These are phyloP conservation scores for Caenorhabditis sp. DNA, from an alignment of 2,888 invertebrate species.

Conservation along the genomic window DNA sequence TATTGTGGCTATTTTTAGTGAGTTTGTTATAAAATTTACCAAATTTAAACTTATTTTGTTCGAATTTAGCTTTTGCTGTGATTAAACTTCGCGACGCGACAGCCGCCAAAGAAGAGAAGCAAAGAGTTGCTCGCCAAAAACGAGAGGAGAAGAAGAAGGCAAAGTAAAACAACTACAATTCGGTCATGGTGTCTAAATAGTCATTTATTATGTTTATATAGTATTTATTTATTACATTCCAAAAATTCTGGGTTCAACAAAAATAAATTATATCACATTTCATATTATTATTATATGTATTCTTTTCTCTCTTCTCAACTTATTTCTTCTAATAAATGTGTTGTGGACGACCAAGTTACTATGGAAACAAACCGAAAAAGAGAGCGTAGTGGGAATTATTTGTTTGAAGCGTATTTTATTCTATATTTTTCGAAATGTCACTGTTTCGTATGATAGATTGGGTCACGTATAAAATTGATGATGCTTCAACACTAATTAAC, in stretches of 20 bases:
- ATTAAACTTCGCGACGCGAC: conserved; percentile 27
- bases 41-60: too few species aligned
- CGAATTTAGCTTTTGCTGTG: conserved; percentile 29
- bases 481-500: conserved; percentile 10
- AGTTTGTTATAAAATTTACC: too few species aligned
- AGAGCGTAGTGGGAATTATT: not conserved
- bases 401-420: not conserved
- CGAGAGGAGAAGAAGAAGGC: conserved; percentile 39
- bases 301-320: too few species aligned
- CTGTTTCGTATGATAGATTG: conserved; percentile 37
- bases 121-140: conserved; percentile 12
- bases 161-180: conserved; percentile 23
- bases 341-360: not conserved
- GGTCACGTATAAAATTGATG: conserved; percentile 26
- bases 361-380: not conserved
- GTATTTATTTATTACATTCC: not conserved
- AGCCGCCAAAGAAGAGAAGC: conserved; percentile 19
- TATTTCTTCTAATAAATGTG: too few species aligned
- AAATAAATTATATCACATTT: not conserved
- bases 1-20: conserved; percentile 82
- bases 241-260: not conserved
- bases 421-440: conserved; percentile 20
- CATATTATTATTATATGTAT: not conserved
- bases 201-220: not conserved
- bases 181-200: not conserved